Conservation (phyloP, 1,140 invertebrate genomes). For the Atta texana region DNA sequence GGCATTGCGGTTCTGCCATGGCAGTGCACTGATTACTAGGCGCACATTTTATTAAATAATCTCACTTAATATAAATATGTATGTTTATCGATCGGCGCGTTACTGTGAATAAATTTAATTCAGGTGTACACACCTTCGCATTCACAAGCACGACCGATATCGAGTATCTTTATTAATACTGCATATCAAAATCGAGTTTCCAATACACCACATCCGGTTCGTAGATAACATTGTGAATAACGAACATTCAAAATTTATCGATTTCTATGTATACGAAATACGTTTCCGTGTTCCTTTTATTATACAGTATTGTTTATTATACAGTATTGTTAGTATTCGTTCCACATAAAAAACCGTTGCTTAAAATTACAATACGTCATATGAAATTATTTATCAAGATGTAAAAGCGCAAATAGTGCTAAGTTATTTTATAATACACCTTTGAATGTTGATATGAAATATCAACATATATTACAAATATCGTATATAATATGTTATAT, state of each 20-base stretch:
- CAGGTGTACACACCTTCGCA: not conserved
- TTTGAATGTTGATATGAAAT: not conserved
- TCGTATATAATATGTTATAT: no score
- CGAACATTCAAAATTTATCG: conserved; percentile 25
- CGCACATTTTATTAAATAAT: conserved; percentile 32
- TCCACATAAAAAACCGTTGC: not conserved
- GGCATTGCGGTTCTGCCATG: not conserved
- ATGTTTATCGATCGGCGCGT: not conserved
- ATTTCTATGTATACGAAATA: not conserved
- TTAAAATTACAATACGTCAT: not conserved
- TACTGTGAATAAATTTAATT: conserved; percentile 30
- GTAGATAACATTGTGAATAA: conserved; percentile 21
- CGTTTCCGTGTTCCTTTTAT: not conserved
- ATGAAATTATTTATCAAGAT: conserved; percentile 9
- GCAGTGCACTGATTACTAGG: not conserved
- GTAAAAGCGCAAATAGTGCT: not conserved
- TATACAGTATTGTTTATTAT: not conserved
- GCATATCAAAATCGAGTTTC: conserved; percentile 28
- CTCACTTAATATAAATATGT: conserved; percentile 28
- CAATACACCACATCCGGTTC: conserved; percentile 31
- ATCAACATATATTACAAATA: no score
- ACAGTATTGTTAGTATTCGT: not conserved
- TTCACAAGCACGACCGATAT: not conserved
- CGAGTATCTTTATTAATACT: conserved; percentile 53
- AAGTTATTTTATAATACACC: conserved; percentile 15